A percentile compares a stretch with the other conserved stretches of the same genome.
These are phyloP conservation scores for Pseudomyrmex sp. DNA, from an alignment of 1,140 invertebrate species.

Conservation along the genomic window DNA sequence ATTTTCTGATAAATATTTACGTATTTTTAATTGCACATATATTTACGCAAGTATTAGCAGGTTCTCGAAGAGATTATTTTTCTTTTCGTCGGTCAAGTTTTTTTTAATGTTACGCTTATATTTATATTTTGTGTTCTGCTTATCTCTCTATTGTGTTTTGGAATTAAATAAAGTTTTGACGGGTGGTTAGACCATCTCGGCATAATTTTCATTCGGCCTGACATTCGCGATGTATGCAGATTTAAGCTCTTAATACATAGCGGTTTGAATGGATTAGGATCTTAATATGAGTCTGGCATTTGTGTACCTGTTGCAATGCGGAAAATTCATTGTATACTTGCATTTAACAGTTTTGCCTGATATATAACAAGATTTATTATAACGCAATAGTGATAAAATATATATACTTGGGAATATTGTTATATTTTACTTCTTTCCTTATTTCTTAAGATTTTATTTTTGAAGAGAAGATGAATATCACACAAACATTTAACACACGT, in stretches of 20 bases:
- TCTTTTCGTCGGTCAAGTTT: neutral
- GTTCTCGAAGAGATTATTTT: neutral
- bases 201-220: slow-evolving; percentile 41
- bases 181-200: neutral
- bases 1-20: slow-evolving; percentile 13
- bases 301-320: slow-evolving; percentile 58
- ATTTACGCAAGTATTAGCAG: neutral
- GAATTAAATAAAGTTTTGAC: too few relatives aligned
- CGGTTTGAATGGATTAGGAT: slow-evolving; percentile 54
- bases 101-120: neutral
- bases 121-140: too few relatives aligned
- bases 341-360: slow-evolving; percentile 38
- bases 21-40: neutral
- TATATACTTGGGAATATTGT: neutral
- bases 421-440: neutral
- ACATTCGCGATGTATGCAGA: slow-evolving; percentile 42
- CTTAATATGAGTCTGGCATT: slow-evolving; percentile 49
- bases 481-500: neutral
- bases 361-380: slow-evolving; percentile 21
- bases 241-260: slow-evolving; percentile 55
- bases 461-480: neutral
- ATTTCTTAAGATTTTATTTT: neutral
- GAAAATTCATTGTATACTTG: slow-evolving; percentile 45
- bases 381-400: slow-evolving; percentile 6
- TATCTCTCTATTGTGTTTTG: too few relatives aligned